Evolutionary conservation across 2,113 vertebrate genomes (phyloP), one percentile per base, ranked within the genome.

Genomic region (Morone saxatilis): DNA sequence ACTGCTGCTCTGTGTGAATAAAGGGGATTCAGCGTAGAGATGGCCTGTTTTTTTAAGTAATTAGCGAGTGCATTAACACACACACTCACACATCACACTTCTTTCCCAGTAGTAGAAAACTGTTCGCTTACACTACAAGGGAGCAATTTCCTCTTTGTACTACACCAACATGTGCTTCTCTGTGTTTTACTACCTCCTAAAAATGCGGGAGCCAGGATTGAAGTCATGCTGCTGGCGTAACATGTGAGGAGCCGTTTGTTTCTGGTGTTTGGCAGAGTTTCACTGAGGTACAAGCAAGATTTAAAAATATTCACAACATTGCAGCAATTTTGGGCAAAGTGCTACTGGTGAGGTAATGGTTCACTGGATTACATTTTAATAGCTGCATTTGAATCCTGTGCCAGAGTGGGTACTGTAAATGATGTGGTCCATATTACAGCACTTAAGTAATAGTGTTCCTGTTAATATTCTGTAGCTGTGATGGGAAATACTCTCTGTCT

Each of bases 321-420:
- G 80, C 87, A 85, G 85, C 88, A 63, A 86, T 88, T 89, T 66
- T 76, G 63, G 73, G 68, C 79, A 84, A 81, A 89, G 85, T 76
- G 87, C 93, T 92, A 92, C 90, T 81, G 74, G 47, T 94, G 94
- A 95, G 85, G 93, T 94, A 92, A 95, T 93, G 80, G 80, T 84
- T 90, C 78, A 81, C 81, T 71, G 86, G 88, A 93, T 89, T 92
- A 86, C 68, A 76, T 86, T 93, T 92, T 91, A 93, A 93, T 87
- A 71, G 82, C 63, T 76, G 71, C 70, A 87, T 88, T 75, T 88
- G 61, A 82, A 61, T 63, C 12, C 6, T 0, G 48, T 82, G 86
- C 89, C 93, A 92, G 81, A 82, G 78, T 11, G 77, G 16, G 86
- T 89, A 86, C 81, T 84, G 87, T 86, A 89, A 91, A 91, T 91